These are phyloP conservation scores for Ectemnius cavifrons DNA, from an alignment of 2,888 invertebrate genomes.

Conservation along the genomic window DNA sequence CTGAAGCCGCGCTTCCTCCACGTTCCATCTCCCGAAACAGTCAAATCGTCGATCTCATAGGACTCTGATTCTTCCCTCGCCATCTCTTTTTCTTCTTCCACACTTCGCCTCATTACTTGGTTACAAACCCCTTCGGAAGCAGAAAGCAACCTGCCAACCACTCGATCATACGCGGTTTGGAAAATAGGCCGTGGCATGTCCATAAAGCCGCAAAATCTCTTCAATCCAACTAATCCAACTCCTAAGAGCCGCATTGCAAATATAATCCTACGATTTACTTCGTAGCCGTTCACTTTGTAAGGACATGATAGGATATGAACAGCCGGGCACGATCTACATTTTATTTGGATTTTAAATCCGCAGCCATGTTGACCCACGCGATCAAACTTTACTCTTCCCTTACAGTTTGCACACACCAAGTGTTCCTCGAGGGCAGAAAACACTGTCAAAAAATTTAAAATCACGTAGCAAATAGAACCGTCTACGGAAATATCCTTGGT, in stretches of 20 bases:
- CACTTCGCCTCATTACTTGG: slow-evolving; percentile 12
- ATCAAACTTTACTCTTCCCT: background rate
- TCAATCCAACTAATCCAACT: slow-evolving; percentile 44
- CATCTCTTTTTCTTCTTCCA: slow-evolving; percentile 12
- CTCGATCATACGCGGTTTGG: slow-evolving; percentile 34
- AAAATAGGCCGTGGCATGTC: slow-evolving; percentile 39
- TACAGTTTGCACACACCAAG: background rate
- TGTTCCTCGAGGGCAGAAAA: background rate
- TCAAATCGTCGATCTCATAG: slow-evolving; percentile 14
- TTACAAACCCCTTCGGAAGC: slow-evolving; percentile 26
- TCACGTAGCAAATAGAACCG: background rate
- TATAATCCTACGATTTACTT: slow-evolving; percentile 37
- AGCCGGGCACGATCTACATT: background rate
- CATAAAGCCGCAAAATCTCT: slow-evolving; percentile 52
- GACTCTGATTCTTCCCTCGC: slow-evolving; percentile 26
- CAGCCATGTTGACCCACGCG: background rate
- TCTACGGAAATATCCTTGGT: background rate
- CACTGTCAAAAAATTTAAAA: background rate
- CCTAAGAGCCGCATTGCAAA: slow-evolving; percentile 28
- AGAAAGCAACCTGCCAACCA: slow-evolving; percentile 23
- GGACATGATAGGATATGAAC: no score
- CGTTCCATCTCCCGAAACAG: slow-evolving; percentile 27
- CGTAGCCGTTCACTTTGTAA: slow-evolving; percentile 32
- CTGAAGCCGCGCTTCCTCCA: slow-evolving; percentile 24
- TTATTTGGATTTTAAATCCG: background rate